Evolutionary conservation across 2,797 vertebrate species (phyloP).

Genomic region (Champsocephalus esox): DNA sequence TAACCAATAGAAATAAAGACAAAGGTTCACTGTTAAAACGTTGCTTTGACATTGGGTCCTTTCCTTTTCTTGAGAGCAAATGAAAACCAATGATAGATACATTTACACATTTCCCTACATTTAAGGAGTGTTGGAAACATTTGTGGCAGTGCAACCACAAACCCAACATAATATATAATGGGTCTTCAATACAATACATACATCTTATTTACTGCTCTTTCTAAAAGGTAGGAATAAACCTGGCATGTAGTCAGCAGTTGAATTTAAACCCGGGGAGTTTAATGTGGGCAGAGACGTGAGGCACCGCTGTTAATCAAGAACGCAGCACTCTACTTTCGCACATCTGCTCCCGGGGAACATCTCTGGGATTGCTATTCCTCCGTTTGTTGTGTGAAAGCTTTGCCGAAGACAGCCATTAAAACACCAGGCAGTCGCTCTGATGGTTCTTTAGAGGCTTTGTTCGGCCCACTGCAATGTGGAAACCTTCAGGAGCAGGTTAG

Average conservation of each 20-base stretch:
- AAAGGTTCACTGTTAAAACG: not conserved
- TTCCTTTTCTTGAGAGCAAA: too few relatives aligned
- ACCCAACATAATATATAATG: too few relatives aligned
- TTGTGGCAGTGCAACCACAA: too few relatives aligned
- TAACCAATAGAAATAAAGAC: not conserved
- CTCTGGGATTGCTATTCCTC: not conserved
- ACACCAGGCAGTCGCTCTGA: not conserved
- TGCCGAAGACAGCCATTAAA: conserved; percentile 18
- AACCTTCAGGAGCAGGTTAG: too few relatives aligned
- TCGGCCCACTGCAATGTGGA: not conserved
- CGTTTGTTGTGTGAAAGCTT: conserved; percentile 1
- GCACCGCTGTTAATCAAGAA: not conserved
- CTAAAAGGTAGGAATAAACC: not conserved
- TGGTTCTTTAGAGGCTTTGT: conserved; percentile 1
- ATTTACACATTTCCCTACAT: too few relatives aligned
- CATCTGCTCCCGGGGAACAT: conserved; percentile 2
- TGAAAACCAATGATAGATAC: too few relatives aligned
- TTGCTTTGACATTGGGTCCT: not conserved
- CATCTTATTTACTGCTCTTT: too few relatives aligned
- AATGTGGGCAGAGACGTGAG: conserved; percentile 1
- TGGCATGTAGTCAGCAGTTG: not conserved
- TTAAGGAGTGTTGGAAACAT: too few relatives aligned
- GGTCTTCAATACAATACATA: too few relatives aligned
- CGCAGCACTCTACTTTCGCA: not conserved
- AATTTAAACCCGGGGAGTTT: not conserved